These are phyloP conservation scores for Hermetia illucens DNA, from an alignment of 1,140 invertebrate species.

Conservation along the genomic window DNA sequence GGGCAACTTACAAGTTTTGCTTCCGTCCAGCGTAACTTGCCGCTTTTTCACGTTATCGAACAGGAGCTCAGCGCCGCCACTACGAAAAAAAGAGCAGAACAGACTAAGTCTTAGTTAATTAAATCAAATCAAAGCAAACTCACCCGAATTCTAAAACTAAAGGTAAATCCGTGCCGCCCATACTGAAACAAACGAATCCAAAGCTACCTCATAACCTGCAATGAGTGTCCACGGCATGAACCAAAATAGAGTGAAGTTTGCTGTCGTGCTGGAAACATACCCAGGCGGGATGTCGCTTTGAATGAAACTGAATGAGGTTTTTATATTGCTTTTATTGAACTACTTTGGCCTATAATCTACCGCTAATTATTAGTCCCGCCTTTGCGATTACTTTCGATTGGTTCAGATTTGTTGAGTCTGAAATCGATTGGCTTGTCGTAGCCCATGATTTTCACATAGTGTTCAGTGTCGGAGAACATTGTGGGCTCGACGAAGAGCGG, in stretches of 20 bases:
- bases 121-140: background rate
- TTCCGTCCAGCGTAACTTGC: constrained; percentile 39
- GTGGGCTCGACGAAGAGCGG: constrained; percentile 63
- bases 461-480: constrained; percentile 48
- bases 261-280: too few species aligned
- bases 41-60: constrained; percentile 71
- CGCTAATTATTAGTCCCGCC: too few species aligned
- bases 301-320: too few species aligned
- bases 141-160: constrained; percentile 24
- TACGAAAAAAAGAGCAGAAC: constrained; percentile 31
- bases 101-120: background rate
- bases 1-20: constrained; percentile 33
- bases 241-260: too few species aligned
- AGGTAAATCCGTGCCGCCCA: constrained; percentile 17
- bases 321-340: too few species aligned
- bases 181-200: too few species aligned
- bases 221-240: too few species aligned
- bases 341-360: too few species aligned
- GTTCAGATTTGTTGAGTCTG: constrained; percentile 36
- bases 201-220: too few species aligned
- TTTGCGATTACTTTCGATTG: constrained; percentile 7
- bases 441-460: constrained; percentile 76
- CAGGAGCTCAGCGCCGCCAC: constrained; percentile 75
- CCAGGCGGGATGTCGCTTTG: too few species aligned
- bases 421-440: constrained; percentile 83